A percentile compares a stretch with the other conserved stretches of the same genome.
Evolutionary conservation across 30 jellyfish, hydroid and myxozoan genomes (phyloP).

Genomic region (Aurelia aurita): DNA sequence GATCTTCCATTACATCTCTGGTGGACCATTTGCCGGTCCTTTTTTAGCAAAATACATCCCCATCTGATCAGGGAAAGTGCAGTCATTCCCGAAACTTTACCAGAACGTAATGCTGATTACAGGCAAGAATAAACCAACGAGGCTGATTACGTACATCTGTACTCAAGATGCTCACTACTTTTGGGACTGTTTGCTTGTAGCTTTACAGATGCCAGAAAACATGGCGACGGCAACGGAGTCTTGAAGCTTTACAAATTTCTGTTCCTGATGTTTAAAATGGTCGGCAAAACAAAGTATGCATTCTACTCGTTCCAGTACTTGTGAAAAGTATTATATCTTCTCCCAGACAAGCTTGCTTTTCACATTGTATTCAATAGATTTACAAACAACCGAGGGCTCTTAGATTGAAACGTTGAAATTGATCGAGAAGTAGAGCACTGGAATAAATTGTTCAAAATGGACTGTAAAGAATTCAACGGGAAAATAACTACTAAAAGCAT

Average conservation of each 20-base stretch:
- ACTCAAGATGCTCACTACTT: constrained; percentile 10
- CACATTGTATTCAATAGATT: constrained; percentile 12
- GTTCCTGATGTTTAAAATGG: not conserved
- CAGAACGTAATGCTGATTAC: not conserved
- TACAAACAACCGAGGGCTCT: constrained; percentile 14
- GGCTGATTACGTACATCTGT: not conserved
- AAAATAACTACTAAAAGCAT: constrained; percentile 2
- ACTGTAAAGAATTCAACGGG: constrained; percentile 1
- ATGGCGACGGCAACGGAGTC: constrained; percentile 12
- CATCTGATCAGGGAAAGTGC: constrained; percentile 6
- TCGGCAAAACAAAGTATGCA: constrained; percentile 2
- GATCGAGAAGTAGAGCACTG: constrained; percentile 47
- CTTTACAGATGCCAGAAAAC: constrained; percentile 29
- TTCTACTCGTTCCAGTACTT: constrained; percentile 7
- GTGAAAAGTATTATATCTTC: constrained; percentile 3
- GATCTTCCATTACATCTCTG: too few relatives aligned
- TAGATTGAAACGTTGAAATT: constrained; percentile 20
- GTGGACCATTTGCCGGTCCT: too few relatives aligned
- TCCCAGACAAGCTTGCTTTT: constrained; percentile 19
- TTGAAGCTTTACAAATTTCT: constrained; percentile 3
- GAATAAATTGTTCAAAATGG: constrained; percentile 14
- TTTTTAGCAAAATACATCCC: too few relatives aligned
- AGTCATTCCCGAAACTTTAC: constrained; percentile 17
- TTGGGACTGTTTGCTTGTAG: constrained; percentile 28
- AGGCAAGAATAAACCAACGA: constrained; percentile 1